Evolutionary conservation across 2,888 invertebrate genomes (phyloP).

Genomic region (Coleophora deauratella): DNA sequence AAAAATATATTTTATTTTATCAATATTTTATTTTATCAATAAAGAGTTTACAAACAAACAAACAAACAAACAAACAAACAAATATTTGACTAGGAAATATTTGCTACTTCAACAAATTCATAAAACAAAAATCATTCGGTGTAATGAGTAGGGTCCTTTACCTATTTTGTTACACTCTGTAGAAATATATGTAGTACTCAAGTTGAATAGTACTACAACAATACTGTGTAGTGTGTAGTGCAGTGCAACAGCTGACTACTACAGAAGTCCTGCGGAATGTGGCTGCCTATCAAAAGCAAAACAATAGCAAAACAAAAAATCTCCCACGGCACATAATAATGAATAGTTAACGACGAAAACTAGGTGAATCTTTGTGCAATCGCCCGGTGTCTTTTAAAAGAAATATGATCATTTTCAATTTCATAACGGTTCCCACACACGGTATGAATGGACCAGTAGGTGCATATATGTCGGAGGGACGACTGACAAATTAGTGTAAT

Average conservation of each 20-base stretch:
- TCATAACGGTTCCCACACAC: conserved; percentile 70
- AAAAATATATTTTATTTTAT: too few relatives aligned
- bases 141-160: too few relatives aligned
- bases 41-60: too few relatives aligned
- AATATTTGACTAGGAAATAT: too few relatives aligned
- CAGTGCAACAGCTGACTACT: too few relatives aligned
- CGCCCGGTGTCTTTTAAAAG: conserved; percentile 68
- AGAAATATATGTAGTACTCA: too few relatives aligned
- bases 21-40: too few relatives aligned
- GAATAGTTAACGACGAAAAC: conserved; percentile 72
- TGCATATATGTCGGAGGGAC: conserved; percentile 25
- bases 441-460: conserved; percentile 48
- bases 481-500: conserved; percentile 68
- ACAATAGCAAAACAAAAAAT: conserved; percentile 62
- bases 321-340: conserved; percentile 70
- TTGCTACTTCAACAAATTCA: too few relatives aligned
- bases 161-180: too few relatives aligned
- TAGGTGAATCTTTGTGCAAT: conserved; percentile 75
- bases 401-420: conserved; percentile 74
- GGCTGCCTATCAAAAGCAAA: conserved; percentile 57
- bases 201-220: not conserved
- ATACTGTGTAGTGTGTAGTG: not conserved
- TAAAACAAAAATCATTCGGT: too few relatives aligned
- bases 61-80: not conserved
- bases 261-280: conserved; percentile 52